Conservation (phyloP, 2,888 invertebrate species). For the Gastracanthus pulcherrimus region DNA sequence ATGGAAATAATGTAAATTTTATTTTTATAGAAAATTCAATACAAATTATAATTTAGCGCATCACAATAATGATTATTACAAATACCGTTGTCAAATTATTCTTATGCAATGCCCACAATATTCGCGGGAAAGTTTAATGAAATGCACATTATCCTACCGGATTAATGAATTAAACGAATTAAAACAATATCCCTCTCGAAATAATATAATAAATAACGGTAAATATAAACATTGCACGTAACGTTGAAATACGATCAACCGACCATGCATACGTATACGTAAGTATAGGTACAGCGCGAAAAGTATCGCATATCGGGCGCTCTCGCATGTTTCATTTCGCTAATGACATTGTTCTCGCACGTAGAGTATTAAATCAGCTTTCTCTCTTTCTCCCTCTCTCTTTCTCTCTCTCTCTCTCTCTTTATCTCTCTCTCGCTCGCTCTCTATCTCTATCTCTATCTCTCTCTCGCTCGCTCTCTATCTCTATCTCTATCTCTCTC, state of each 20-base stretch:
- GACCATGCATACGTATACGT: neutral
- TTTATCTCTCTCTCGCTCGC: no score
- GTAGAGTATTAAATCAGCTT: constrained; percentile 23
- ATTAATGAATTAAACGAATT: constrained; percentile 8
- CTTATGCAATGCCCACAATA: neutral
- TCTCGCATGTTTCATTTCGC: constrained; percentile 43
- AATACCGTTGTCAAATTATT: neutral
- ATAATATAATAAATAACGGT: constrained; percentile 31
- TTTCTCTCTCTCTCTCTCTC: no score
- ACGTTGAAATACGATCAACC: neutral
- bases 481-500: no score
- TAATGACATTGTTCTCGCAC: constrained; percentile 36
- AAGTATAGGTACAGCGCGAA: neutral
- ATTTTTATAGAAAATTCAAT: neutral
- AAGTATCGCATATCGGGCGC: constrained; percentile 27
- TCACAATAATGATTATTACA: neutral
- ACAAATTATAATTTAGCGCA: neutral
- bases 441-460: no score
- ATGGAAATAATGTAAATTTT: neutral
- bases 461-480: no score
- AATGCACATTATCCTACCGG: neutral
- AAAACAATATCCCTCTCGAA: constrained; percentile 6
- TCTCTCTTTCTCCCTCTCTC: neutral
- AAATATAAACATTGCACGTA: neutral
- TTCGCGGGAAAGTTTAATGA: neutral